Evolutionary conservation across 2,888 invertebrate species (phyloP).

Genomic region (Pecten maximus): DNA sequence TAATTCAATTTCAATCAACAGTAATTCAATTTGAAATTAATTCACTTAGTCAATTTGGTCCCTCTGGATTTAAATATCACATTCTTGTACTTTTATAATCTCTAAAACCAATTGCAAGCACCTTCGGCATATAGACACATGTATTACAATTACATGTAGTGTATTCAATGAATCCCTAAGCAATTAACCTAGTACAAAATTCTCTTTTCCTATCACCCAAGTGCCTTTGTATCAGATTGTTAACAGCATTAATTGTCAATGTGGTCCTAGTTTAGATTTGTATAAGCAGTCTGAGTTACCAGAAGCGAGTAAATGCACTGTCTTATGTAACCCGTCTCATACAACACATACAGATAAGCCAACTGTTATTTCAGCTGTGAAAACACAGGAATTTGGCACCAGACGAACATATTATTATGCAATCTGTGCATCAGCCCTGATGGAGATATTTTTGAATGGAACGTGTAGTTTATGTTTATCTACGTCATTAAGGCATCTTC

Average conservation of each 20-base stretch:
- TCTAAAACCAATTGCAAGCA: too few species aligned
- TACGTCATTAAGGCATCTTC: neutral
- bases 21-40: too few species aligned
- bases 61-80: too few species aligned
- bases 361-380: conserved; percentile 9
- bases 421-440: neutral
- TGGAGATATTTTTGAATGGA: conserved; percentile 8
- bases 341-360: neutral
- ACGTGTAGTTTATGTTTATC: neutral
- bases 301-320: neutral
- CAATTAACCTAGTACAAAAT: too few species aligned
- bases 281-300: neutral
- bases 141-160: too few species aligned
- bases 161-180: too few species aligned
- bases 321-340: neutral
- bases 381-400: neutral
- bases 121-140: too few species aligned
- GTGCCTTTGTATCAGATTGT: neutral
- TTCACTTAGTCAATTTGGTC: too few species aligned
- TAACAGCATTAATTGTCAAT: neutral
- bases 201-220: too few species aligned
- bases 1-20: too few species aligned
- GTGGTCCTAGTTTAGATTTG: neutral
- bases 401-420: neutral
- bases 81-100: too few species aligned